Percentiles rank a stretch among this genome's conserved stretches.
Evolutionary conservation across 2,797 vertebrate genomes (phyloP).

Genomic region (Rhinoraja longicauda): DNA sequence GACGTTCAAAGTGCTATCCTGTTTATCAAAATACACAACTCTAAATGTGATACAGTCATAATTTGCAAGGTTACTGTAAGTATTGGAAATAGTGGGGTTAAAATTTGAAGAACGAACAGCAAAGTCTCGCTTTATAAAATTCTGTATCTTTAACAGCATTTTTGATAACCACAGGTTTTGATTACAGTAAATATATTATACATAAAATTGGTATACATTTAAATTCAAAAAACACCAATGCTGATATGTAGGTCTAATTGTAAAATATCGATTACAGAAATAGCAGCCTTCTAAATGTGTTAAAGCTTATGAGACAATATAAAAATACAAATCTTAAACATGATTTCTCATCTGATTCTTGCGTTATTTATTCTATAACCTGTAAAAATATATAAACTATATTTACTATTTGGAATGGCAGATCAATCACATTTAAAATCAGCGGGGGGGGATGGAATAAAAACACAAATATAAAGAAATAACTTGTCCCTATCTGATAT

Average conservation of each 20-base stretch:
- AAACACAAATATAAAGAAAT: not conserved
- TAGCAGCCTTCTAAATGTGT: slow-evolving; percentile 45
- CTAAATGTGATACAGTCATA: no score
- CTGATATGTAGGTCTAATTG: slow-evolving; percentile 23
- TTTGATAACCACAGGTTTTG: not conserved
- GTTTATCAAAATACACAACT: not conserved
- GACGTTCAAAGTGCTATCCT: slow-evolving; percentile 7
- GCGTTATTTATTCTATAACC: not conserved
- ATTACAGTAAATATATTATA: slow-evolving; percentile 34
- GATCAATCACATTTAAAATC: slow-evolving; percentile 31
- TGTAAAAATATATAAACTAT: not conserved
- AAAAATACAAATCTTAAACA: slow-evolving; percentile 24
- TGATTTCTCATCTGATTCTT: not conserved
- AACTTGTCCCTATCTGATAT: slow-evolving; percentile 43
- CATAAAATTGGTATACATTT: slow-evolving; percentile 20
- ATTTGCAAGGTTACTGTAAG: not conserved
- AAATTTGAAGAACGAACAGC: not conserved
- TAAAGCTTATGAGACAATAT: slow-evolving; percentile 42
- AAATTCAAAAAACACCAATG: not conserved
- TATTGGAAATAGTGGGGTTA: not conserved
- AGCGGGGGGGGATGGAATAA: not conserved
- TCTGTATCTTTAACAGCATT: not conserved
- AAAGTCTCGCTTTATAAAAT: slow-evolving; percentile 18
- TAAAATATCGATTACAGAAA: not conserved
- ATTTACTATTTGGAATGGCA: not conserved